Conservation (phyloP, 2,113 vertebrate genomes). For the Macheiramphus alcinus region DNA sequence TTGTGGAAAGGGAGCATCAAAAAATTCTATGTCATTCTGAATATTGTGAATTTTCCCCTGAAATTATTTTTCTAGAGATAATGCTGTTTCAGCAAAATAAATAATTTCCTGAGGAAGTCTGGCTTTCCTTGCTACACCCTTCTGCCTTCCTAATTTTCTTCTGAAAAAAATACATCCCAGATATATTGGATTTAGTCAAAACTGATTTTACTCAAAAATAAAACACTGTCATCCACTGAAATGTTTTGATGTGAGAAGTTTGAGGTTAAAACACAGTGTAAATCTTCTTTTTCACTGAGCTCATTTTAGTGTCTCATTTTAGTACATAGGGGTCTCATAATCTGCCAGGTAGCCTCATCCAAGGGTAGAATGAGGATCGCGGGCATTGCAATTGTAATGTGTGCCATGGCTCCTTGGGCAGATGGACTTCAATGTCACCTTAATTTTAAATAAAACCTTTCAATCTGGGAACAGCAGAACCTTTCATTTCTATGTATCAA, state of each 20-base stretch:
- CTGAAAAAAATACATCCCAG: neutral
- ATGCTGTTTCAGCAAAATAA: neutral
- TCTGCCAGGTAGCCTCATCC: neutral
- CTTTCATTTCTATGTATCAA: neutral
- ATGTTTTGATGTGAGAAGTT: neutral
- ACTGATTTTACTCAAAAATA: neutral
- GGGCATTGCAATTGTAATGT: neutral
- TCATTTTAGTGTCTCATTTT: neutral
- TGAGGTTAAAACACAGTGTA: neutral
- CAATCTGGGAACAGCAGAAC: neutral
- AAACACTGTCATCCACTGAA: neutral
- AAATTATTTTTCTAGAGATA: neutral
- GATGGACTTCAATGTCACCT: neutral
- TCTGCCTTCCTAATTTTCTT: neutral
- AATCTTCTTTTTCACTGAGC: neutral
- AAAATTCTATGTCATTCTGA: neutral
- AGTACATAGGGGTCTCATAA: neutral
- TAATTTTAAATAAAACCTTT: neutral
- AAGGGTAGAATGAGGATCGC: neutral
- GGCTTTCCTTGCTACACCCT: neutral
- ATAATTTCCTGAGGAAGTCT: neutral
- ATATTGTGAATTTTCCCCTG: neutral
- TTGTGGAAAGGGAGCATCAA: neutral
- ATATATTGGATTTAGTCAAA: neutral
- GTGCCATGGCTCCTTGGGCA: neutral